A percentile compares a stretch with the other conserved stretches of the same genome.
Conservation (phyloP, 64 coral and sea anemone species). For the Trachythela sp. region DNA sequence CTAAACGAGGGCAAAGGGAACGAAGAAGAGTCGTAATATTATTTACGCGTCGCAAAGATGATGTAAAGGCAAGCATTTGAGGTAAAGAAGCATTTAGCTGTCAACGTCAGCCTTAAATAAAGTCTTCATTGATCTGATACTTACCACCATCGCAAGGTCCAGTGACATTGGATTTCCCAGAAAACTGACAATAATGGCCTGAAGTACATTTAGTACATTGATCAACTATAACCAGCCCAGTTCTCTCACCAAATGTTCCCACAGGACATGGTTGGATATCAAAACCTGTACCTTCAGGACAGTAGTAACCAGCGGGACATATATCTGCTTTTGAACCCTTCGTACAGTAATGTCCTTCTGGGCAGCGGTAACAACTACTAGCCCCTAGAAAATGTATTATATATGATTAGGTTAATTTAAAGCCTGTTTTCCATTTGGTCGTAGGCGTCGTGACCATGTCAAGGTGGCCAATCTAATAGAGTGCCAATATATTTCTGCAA, state of each 20-base stretch:
- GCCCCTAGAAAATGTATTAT: conserved; percentile 48
- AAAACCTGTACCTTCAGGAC: conserved; percentile 71
- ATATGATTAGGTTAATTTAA: neutral
- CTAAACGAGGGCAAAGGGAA: too few relatives aligned
- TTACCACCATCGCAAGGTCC: conserved; percentile 21
- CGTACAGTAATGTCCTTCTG: conserved; percentile 85
- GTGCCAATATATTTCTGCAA: too few relatives aligned
- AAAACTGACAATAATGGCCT: conserved; percentile 64
- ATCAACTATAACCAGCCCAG: conserved; percentile 47
- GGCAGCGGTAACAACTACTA: conserved; percentile 62
- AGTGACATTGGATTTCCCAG: conserved; percentile 69
- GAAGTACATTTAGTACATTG: conserved; percentile 77
- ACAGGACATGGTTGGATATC: conserved; percentile 78
- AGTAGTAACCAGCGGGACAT: conserved; percentile 84
- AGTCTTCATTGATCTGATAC: neutral
- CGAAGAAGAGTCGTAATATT: too few relatives aligned
- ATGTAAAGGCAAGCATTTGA: too few relatives aligned
- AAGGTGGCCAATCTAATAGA: too few relatives aligned
- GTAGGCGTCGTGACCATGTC: too few relatives aligned
- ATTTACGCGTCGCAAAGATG: too few relatives aligned
- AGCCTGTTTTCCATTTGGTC: too few relatives aligned
- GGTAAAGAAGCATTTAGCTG: too few relatives aligned
- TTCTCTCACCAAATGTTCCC: conserved; percentile 67
- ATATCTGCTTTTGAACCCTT: conserved; percentile 61
- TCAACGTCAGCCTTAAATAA: too few relatives aligned